A percentile compares a stretch with the other conserved stretches of the same genome.
phyloP scores from a whole-genome alignment of 2,888 invertebrate genomes.

The Rotaria macrura region DNA sequence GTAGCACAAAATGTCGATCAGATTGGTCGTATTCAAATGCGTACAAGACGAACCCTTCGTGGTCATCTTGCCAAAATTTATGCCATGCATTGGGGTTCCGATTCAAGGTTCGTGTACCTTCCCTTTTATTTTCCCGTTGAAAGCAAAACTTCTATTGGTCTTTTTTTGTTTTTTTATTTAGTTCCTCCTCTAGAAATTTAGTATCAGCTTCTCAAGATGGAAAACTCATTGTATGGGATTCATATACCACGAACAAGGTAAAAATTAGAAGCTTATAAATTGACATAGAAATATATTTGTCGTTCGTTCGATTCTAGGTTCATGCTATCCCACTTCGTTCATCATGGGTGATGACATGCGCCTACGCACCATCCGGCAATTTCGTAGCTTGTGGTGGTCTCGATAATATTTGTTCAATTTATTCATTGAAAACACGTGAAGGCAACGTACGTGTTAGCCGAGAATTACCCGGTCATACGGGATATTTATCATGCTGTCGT shows the following conservation, averaged over 20 bases:
- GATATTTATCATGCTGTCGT: conserved; percentile 97
- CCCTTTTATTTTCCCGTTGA: neutral
- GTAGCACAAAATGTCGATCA: conserved; percentile 93
- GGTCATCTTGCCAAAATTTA: conserved; percentile 99
- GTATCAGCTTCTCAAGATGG: conserved; percentile 99
- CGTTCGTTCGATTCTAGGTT: conserved; percentile 41
- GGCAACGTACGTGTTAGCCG: conserved; percentile 97
- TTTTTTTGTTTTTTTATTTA: neutral
- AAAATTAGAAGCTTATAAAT: too few species aligned
- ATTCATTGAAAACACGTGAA: conserved; percentile 55
- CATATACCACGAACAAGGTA: conserved; percentile 93
- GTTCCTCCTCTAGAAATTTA: conserved; percentile 61
- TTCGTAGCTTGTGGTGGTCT: conserved; percentile 98
- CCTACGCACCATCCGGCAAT: conserved; percentile 96
- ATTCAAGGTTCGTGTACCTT: conserved; percentile 56
- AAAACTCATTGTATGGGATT: conserved; percentile 99
- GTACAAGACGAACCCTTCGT: conserved; percentile 90
- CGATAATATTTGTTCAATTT: conserved; percentile 98
- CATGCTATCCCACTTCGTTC: conserved; percentile 98
- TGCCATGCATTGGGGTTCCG: conserved; percentile 99
- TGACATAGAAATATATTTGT: too few species aligned
- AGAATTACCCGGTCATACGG: conserved; percentile 97
- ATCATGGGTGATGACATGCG: conserved; percentile 99
- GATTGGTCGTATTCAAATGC: conserved; percentile 99
- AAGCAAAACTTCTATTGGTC: neutral